Conservation (phyloP, 2,888 invertebrate genomes). For the Cephus sareptanus region DNA sequence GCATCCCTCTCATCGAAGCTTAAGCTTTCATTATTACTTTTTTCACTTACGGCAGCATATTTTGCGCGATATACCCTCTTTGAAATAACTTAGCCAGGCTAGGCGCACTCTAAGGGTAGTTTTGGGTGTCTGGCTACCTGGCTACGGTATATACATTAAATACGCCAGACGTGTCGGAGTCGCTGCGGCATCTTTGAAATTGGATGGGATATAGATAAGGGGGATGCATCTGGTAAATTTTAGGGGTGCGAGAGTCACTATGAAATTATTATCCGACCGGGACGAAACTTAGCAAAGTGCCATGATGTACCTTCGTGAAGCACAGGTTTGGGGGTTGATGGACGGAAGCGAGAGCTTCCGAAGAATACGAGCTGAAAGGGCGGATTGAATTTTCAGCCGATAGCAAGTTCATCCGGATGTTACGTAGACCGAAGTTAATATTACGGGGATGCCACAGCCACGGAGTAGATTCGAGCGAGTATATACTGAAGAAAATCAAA, state of each 20-base stretch:
- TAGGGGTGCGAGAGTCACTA: neutral
- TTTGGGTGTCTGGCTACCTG: neutral
- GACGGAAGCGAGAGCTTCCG: neutral
- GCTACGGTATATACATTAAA: neutral
- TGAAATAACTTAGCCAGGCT: neutral
- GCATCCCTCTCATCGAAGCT: conserved; percentile 6
- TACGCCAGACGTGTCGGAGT: neutral
- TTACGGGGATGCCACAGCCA: neutral
- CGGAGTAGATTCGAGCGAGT: neutral
- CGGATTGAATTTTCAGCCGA: neutral
- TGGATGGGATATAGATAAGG: neutral
- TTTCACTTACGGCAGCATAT: conserved; percentile 22
- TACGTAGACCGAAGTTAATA: neutral
- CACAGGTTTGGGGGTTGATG: neutral
- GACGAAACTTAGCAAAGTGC: no score
- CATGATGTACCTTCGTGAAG: neutral
- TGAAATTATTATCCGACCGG: neutral
- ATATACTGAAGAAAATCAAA: neutral
- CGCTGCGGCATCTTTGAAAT: neutral
- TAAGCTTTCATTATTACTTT: conserved; percentile 27
- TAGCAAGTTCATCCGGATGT: neutral
- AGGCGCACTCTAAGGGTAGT: neutral
- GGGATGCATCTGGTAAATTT: neutral
- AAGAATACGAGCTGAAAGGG: neutral
- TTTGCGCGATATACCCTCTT: conserved; percentile 5